These are phyloP conservation scores for Ochropacha duplaris DNA, from an alignment of 2,888 invertebrate species.

Conservation along the genomic window DNA sequence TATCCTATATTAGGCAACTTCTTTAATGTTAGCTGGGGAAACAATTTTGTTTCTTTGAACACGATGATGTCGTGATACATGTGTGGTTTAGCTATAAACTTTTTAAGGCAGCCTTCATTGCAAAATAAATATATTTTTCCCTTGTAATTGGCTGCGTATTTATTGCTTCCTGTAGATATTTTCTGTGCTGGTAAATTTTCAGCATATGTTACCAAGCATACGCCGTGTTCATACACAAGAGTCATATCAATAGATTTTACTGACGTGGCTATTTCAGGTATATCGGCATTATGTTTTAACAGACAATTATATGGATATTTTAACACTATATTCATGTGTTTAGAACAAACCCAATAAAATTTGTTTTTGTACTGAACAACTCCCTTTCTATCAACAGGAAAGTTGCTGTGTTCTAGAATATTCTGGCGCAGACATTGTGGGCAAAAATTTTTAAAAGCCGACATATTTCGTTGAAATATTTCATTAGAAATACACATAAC, in stretches of 20 bases:
- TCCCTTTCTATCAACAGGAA: slow-evolving; percentile 79
- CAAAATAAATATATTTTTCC: slow-evolving; percentile 83
- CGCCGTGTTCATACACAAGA: slow-evolving; percentile 77
- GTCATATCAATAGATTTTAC: slow-evolving; percentile 61
- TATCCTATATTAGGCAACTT: slow-evolving; percentile 83
- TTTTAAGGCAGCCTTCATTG: slow-evolving; percentile 67
- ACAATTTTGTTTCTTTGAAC: slow-evolving; percentile 52
- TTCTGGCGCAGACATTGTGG: slow-evolving; percentile 80
- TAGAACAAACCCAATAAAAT: slow-evolving; percentile 84
- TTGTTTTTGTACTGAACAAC: slow-evolving; percentile 78
- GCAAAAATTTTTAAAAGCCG: slow-evolving; percentile 80
- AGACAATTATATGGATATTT: slow-evolving; percentile 67
- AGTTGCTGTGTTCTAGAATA: slow-evolving; percentile 59
- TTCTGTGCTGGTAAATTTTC: slow-evolving; percentile 75
- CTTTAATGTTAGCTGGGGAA: slow-evolving; percentile 68
- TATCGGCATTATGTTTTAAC: slow-evolving; percentile 25
- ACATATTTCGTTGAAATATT: slow-evolving; percentile 76
- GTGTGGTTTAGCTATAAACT: slow-evolving; percentile 78
- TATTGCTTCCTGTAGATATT: slow-evolving; percentile 64
- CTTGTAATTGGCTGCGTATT: slow-evolving; percentile 74
- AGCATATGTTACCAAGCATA: slow-evolving; percentile 84
- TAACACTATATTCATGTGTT: slow-evolving; percentile 77
- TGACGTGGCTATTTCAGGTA: slow-evolving; percentile 80
- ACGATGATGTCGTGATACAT: slow-evolving; percentile 75
- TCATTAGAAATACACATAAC: slow-evolving; percentile 82